These are phyloP conservation scores for Dipodomys ordii DNA, from an alignment of 2,113 vertebrate species.

Conservation along the genomic window DNA sequence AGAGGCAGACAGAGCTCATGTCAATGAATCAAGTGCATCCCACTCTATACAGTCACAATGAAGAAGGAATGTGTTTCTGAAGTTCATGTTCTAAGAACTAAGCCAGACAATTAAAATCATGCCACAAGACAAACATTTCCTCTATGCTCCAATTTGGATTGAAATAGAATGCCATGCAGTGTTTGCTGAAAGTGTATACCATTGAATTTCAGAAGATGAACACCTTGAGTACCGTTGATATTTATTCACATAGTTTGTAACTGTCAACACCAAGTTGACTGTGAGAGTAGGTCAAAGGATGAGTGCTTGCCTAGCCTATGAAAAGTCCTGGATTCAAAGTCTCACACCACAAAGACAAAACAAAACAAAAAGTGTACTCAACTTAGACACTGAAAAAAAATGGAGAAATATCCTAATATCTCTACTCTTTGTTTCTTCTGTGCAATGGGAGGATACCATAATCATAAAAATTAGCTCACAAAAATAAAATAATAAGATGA, in stretches of 20 bases:
- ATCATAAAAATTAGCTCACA: background rate
- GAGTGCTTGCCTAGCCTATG: background rate
- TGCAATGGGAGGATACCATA: background rate
- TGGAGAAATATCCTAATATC: background rate
- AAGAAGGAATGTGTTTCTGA: background rate
- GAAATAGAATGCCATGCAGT: background rate
- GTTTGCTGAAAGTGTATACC: background rate
- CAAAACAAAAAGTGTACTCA: background rate
- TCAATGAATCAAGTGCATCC: background rate
- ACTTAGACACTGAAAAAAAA: background rate
- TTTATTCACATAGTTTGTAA: background rate
- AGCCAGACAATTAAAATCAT: background rate
- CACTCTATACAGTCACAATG: background rate
- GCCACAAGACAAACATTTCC: background rate
- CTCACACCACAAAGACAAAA: too few species aligned
- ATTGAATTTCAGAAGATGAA: background rate
- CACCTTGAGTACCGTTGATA: background rate
- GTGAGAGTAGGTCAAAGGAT: fast-evolving
- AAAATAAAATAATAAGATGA: background rate
- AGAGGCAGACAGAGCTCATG: background rate
- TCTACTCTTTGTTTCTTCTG: background rate
- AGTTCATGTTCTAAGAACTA: background rate
- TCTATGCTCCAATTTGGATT: background rate
- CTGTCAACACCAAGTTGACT: background rate
- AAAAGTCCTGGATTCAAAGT: background rate